These are phyloP conservation scores for Sturnira hondurensis DNA, from an alignment of 2,113 vertebrate genomes.

Conservation along the genomic window DNA sequence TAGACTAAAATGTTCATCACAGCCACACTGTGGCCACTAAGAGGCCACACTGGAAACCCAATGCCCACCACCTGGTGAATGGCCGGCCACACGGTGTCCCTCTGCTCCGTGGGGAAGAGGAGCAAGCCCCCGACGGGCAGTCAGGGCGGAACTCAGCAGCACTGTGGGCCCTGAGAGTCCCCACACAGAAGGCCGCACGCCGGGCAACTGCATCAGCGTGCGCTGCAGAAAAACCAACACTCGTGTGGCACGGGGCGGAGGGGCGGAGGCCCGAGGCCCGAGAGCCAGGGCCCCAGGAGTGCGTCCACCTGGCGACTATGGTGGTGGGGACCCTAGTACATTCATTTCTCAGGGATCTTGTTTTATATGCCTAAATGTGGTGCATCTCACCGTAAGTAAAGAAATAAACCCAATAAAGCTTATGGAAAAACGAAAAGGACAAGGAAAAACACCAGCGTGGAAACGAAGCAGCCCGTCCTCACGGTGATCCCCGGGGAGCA, in stretches of 20 bases:
- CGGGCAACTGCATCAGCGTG: too few relatives aligned
- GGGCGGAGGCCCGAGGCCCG: neutral
- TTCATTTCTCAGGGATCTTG: neutral
- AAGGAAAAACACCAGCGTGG: constrained; percentile 76
- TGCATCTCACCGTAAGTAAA: neutral
- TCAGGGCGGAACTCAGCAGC: neutral
- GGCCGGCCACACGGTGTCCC: fast-evolving
- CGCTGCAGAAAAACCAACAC: neutral
- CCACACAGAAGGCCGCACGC: neutral
- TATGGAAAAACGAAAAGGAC: neutral
- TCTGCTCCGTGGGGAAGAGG: neutral
- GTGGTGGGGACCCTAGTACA: neutral
- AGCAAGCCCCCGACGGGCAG: neutral
- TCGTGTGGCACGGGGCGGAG: neutral
- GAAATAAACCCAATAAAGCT: neutral
- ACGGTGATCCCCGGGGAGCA: constrained; percentile 54
- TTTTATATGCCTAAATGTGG: neutral
- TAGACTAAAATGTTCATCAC: neutral
- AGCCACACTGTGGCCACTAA: too few relatives aligned
- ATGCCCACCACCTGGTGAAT: too few relatives aligned
- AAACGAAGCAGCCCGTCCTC: constrained; percentile 80
- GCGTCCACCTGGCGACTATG: fast-evolving
- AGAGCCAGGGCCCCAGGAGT: neutral
- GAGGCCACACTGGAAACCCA: neutral
- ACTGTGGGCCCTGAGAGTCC: neutral